Evolutionary conservation across 1,140 invertebrate species (phyloP).

Genomic region (Drosophila aff.): DNA sequence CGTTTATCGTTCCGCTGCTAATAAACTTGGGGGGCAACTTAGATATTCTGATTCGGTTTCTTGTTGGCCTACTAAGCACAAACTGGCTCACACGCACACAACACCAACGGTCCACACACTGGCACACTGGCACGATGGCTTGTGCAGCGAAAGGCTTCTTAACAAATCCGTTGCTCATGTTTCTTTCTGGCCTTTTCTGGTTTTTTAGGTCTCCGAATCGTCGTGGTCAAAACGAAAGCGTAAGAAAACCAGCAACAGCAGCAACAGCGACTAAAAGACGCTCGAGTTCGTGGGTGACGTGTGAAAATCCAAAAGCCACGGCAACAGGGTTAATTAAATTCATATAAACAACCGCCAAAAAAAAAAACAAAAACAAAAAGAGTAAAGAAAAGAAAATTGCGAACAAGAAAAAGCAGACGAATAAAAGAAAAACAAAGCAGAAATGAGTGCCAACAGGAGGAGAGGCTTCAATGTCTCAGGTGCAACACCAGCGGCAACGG

Average conservation of each 20-base stretch:
- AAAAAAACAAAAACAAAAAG: background rate
- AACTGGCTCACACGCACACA: constrained; percentile 53
- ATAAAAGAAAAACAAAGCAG: constrained; percentile 24
- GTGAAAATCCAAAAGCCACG: constrained; percentile 43
- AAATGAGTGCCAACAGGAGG: constrained; percentile 67
- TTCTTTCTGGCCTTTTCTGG: constrained; percentile 58
- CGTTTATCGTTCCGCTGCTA: constrained; percentile 25
- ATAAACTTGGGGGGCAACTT: constrained; percentile 31
- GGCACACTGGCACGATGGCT: constrained; percentile 3
- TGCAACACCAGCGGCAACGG: constrained; percentile 21
- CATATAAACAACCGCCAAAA: constrained; percentile 26
- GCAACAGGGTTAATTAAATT: constrained; percentile 32
- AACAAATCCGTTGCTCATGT: constrained; percentile 49
- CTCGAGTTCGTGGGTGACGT: constrained; percentile 47
- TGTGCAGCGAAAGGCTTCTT: constrained; percentile 40
- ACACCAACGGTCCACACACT: constrained; percentile 7
- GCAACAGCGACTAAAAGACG: constrained; percentile 17
- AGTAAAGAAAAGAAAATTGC: constrained; percentile 25
- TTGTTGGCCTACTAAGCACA: constrained; percentile 71
- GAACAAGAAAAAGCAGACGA: constrained; percentile 10
- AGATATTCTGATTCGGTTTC: constrained; percentile 48
- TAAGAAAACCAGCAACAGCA: constrained; percentile 15
- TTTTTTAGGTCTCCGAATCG: constrained; percentile 60
- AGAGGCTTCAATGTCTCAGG: constrained; percentile 26
- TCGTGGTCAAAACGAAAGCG: constrained; percentile 72